A percentile compares a stretch with the other conserved stretches of the same genome.
These are phyloP conservation scores for Australoheros scitulus DNA, from an alignment of 2,113 vertebrate genomes.

Conservation along the genomic window DNA sequence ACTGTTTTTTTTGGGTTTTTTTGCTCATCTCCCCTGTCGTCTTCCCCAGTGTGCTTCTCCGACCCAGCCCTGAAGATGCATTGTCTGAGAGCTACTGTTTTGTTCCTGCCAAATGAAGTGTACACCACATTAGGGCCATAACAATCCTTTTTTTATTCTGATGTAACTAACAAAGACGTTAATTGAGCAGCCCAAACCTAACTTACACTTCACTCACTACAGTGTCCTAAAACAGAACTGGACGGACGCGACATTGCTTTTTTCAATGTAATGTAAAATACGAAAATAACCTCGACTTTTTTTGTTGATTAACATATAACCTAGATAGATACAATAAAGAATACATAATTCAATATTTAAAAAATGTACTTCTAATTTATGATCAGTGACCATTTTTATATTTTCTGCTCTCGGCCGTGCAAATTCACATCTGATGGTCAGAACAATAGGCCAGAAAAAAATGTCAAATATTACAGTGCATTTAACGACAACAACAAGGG, in stretches of 20 bases:
- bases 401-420: not conserved
- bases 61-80: conserved; percentile 4
- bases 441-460: not conserved
- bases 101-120: conserved; percentile 71
- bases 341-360: not conserved
- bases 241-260: not conserved
- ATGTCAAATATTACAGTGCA: no score
- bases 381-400: no score
- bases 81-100: conserved; percentile 41
- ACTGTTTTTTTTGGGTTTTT: not conserved
- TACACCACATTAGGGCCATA: conserved; percentile 46
- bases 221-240: not conserved
- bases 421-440: not conserved
- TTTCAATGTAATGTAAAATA: not conserved
- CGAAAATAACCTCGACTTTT: not conserved
- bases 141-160: conserved; percentile 47
- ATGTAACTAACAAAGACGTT: conserved; percentile 30
- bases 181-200: not conserved
- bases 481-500: not conserved
- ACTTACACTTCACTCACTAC: not conserved
- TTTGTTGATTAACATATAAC: not conserved
- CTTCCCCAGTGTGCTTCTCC: not conserved
- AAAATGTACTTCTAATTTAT: not conserved
- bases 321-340: not conserved
- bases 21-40: not conserved